These are phyloP conservation scores for Celastrina argiolus DNA, from an alignment of 2,888 invertebrate genomes.

Conservation along the genomic window DNA sequence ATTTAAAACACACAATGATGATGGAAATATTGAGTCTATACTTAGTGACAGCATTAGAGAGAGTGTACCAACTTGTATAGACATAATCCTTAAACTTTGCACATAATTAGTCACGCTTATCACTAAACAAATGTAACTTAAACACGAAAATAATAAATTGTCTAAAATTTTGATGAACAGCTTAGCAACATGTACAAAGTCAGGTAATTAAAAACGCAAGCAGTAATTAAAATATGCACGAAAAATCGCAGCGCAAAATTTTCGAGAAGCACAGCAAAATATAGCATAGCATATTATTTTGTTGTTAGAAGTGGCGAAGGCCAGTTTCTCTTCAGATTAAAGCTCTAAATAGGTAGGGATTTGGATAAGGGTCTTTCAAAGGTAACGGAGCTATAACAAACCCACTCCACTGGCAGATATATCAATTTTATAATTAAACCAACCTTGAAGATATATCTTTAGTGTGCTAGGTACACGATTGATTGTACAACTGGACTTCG, in stretches of 20 bases:
- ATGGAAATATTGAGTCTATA: not conserved
- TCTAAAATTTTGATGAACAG: not conserved
- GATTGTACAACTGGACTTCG: conserved; percentile 87
- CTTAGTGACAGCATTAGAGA: conserved; percentile 11
- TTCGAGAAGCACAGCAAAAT: not conserved
- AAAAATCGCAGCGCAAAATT: not conserved
- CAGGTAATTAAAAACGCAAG: not conserved
- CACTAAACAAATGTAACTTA: not conserved
- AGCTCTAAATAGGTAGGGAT: too few relatives aligned
- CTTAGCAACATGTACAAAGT: not conserved
- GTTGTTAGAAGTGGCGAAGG: too few relatives aligned
- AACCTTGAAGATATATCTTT: conserved; percentile 90
- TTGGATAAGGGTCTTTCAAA: too few relatives aligned
- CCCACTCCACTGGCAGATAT: too few relatives aligned
- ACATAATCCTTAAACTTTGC: conserved; percentile 12
- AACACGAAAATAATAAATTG: not conserved
- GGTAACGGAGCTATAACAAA: too few relatives aligned
- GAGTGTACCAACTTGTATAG: not conserved
- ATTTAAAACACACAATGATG: not conserved
- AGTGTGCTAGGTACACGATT: conserved; percentile 87
- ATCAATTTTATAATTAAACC: conserved; percentile 36
- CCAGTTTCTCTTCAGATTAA: too few relatives aligned
- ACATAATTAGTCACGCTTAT: not conserved
- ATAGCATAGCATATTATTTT: not conserved
- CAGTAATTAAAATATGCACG: not conserved